phyloP scores from a whole-genome alignment of 2,888 invertebrate genomes.

The Platerodrilus igneus region DNA sequence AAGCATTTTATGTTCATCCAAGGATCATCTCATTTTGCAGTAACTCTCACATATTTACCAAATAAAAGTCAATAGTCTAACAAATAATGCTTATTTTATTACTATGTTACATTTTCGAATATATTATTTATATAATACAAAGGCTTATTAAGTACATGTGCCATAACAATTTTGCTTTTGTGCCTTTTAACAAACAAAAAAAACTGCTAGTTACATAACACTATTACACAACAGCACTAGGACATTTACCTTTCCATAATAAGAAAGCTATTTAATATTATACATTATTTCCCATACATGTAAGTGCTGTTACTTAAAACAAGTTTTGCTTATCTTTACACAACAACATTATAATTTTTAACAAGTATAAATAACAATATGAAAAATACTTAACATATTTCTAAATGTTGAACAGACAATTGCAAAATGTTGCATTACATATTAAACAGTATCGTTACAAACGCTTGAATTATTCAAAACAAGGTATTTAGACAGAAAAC shows the following conservation, averaged over 20 bases:
- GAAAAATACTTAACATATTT: not conserved
- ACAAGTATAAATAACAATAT: conserved; percentile 18
- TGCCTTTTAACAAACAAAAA: conserved; percentile 20
- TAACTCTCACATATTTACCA: too few species aligned
- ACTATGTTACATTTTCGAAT: conserved; percentile 42
- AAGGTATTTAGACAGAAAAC: too few species aligned
- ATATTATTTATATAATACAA: conserved; percentile 27
- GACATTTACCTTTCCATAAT: conserved; percentile 15
- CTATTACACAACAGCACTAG: conserved; percentile 18
- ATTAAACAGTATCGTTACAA: too few species aligned
- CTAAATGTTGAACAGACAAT: too few species aligned
- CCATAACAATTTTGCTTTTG: conserved; percentile 24
- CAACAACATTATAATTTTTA: conserved; percentile 12
- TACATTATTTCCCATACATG: too few species aligned
- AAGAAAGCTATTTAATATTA: not conserved
- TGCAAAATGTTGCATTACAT: too few species aligned
- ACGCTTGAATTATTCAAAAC: too few species aligned
- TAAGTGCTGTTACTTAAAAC: too few species aligned
- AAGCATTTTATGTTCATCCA: too few species aligned
- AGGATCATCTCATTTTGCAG: too few species aligned
- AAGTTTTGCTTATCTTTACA: too few species aligned
- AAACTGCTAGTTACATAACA: conserved; percentile 11
- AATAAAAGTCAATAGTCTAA: too few species aligned
- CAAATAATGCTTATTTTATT: conserved; percentile 46
- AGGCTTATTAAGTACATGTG: conserved; percentile 26